Percentiles rank a stretch among this genome's conserved stretches.
Evolutionary conservation across 2,113 vertebrate genomes (phyloP).

Genomic region (Empidonax traillii): DNA sequence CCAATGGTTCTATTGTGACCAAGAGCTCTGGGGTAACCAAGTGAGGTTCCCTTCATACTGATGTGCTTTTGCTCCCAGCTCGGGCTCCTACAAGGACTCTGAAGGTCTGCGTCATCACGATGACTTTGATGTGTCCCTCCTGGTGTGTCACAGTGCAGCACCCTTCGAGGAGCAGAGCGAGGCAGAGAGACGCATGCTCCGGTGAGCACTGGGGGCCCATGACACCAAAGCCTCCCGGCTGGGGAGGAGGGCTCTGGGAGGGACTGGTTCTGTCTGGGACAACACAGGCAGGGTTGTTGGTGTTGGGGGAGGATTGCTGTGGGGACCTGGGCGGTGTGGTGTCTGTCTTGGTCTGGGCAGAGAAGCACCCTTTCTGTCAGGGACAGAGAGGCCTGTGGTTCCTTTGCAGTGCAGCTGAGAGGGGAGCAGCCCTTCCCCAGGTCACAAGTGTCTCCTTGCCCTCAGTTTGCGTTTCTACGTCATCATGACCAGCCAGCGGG

Average conservation of each 20-base stretch:
- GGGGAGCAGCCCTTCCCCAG: background rate
- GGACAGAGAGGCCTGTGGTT: background rate
- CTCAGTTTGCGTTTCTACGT: conserved; percentile 89
- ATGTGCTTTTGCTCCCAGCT: conserved; percentile 72
- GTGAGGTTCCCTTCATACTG: background rate
- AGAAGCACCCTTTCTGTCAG: background rate
- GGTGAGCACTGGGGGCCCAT: conserved; percentile 64
- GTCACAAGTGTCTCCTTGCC: background rate
- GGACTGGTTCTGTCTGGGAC: background rate
- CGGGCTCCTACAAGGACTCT: conserved; percentile 92
- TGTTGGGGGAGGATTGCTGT: background rate
- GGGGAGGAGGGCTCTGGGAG: background rate
- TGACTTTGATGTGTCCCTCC: conserved; percentile 95
- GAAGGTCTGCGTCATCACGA: conserved; percentile 94
- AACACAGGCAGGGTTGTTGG: background rate
- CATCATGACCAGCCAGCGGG: conserved; percentile 96
- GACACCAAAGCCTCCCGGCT: background rate
- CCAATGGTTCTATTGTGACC: background rate
- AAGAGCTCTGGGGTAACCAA: background rate
- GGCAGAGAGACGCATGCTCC: conserved; percentile 89
- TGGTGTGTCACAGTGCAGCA: conserved; percentile 91
- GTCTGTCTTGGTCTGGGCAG: background rate
- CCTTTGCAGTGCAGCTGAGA: background rate
- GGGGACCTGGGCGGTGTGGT: background rate
- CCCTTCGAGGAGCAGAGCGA: conserved; percentile 96